Base-by-base conservation (phyloP, 1,140 invertebrate genomes). In the Euura lappo region DNA sequence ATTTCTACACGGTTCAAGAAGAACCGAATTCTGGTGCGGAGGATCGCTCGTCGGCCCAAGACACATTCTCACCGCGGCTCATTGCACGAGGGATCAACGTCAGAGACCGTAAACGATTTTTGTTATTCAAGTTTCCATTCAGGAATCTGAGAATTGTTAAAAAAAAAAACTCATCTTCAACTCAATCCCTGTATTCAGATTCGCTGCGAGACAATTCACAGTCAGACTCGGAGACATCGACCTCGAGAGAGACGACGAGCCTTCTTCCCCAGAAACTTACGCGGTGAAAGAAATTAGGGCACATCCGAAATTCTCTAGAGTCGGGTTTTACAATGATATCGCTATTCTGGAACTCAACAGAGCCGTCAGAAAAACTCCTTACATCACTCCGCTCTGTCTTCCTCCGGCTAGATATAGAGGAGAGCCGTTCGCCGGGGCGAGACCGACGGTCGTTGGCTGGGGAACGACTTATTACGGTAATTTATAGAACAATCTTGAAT, bases 11-110 rank as follows among this genome's bases (percentile, higher is more conserved):
- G 95, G 95, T 6, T 92, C 93, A 45, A 91, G 94, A 75, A 90
- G 95, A 13, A 94, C 94, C 0, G 96, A 98, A 87, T 98, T 98
- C 87, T 98, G 96, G 94, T 98, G 97, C 80, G 97, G 96, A 1
- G 97, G 96, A 2, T 95, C 96, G 0, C 87, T 98, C 6, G 94
- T 98, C 46, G 93, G 93, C 7, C 86, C 91, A 10, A 90, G 91
- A 72, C 94, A 97, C 80, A 91, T 98, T 44, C 89, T 98, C 0
- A 98, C 97, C 0, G 96, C 96, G 2, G 96, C 96, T 11, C 97
- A 98, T 90, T 98, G 96, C 82, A 97, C 94, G 2, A 91, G 93
- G 77, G 95, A 97, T 84, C 93, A 94, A 1, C 90, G 93, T 74
- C 95, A 97, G 81, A 92, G 93, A 85, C 94, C 94, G 96, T 98